Evolutionary conservation across 1,140 invertebrate species (phyloP).

Genomic region (Drosophila pseudoobscura): DNA sequence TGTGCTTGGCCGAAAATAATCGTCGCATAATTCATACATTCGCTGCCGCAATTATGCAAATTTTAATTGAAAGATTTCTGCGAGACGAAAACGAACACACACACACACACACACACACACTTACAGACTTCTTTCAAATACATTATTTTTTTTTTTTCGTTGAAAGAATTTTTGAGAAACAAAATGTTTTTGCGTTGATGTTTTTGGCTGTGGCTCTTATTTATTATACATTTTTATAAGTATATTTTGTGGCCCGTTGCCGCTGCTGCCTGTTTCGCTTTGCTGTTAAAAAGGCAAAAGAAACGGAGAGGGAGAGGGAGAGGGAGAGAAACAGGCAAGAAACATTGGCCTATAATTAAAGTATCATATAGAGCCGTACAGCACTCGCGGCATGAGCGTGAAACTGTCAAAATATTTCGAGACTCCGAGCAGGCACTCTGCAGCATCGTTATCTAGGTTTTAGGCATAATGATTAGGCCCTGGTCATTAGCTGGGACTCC

Average conservation of each 20-base stretch:
- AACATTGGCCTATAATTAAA: conserved; percentile 72
- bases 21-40: conserved; percentile 80
- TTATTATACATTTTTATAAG: conserved; percentile 60
- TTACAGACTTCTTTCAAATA: conserved; percentile 44
- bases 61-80: conserved; percentile 79
- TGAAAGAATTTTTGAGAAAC: conserved; percentile 60
- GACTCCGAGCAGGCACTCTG: not conserved
- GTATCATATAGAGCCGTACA: conserved; percentile 80
- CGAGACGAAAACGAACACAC: conserved; percentile 2
- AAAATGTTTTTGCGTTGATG: conserved; percentile 27
- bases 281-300: conserved; percentile 58
- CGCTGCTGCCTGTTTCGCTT: conserved; percentile 9
- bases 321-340: conserved; percentile 8
- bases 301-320: conserved; percentile 27
- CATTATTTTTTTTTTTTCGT: conserved; percentile 29
- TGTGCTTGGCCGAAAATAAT: conserved; percentile 59
- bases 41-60: conserved; percentile 76
- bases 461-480: conserved; percentile 75
- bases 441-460: conserved; percentile 68
- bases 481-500: conserved; percentile 66
- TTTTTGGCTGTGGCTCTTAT: conserved; percentile 46
- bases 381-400: conserved; percentile 77
- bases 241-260: conserved; percentile 12
- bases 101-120: conserved; percentile 20
- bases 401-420: conserved; percentile 80